Percentiles rank a stretch among this genome's conserved stretches.
phyloP scores from a whole-genome alignment of 30 jellyfish, hydroid and myxozoan species.

The Aurelia aurita complex sp. Pacific region DNA sequence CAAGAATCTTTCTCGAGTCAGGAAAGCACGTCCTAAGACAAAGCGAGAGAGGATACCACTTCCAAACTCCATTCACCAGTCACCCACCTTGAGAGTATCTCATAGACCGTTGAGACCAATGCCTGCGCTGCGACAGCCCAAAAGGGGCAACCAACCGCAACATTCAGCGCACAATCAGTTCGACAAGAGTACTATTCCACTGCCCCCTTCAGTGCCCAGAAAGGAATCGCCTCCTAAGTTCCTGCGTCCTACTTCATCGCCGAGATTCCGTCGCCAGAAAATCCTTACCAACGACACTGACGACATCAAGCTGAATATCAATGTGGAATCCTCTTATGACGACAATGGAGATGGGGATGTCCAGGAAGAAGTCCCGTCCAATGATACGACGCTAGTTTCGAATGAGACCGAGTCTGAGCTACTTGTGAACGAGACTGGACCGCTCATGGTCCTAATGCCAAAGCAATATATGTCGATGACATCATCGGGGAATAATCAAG shows the following conservation, averaged over 20 bases:
- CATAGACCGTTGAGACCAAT: background rate
- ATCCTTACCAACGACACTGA: constrained; percentile 44
- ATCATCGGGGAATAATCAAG: constrained; percentile 23
- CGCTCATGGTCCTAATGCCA: constrained; percentile 63
- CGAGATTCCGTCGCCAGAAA: constrained; percentile 48
- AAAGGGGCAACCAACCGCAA: background rate
- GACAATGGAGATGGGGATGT: constrained; percentile 63
- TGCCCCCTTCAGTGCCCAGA: too few species aligned
- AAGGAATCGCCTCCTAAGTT: too few species aligned
- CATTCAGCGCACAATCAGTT: background rate
- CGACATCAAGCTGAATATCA: constrained; percentile 19
- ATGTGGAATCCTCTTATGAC: constrained; percentile 39
- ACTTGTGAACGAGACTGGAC: constrained; percentile 87
- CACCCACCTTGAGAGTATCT: background rate
- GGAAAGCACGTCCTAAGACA: background rate
- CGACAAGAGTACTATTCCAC: background rate
- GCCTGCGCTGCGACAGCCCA: background rate
- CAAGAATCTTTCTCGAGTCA: too few species aligned
- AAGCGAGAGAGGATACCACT: background rate
- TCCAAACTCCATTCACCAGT: background rate
- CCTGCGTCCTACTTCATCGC: background rate
- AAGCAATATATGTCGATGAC: constrained; percentile 40
- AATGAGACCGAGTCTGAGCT: constrained; percentile 88
- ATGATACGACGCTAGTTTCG: constrained; percentile 82
- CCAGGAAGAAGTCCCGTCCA: constrained; percentile 81